A percentile compares a stretch with the other conserved stretches of the same genome.
Conservation (phyloP, 2,888 invertebrate species). For the Caenorhabditis sp. region DNA sequence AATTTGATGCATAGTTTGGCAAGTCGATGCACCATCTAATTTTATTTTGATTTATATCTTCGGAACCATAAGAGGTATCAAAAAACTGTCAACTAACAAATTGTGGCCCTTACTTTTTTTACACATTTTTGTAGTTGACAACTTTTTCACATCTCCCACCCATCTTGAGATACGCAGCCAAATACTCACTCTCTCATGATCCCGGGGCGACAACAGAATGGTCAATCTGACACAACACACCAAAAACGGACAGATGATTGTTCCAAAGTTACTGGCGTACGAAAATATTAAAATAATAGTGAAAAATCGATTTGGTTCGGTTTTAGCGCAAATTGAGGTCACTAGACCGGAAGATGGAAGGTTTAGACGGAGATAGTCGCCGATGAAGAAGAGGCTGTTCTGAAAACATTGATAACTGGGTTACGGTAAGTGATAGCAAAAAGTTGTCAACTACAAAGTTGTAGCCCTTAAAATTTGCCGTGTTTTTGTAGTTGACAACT, state of each 20-base stretch:
- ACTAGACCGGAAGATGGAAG: constrained; percentile 27
- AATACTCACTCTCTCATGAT: constrained; percentile 22
- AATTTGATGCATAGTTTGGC: no score
- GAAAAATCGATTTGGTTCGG: constrained; percentile 8
- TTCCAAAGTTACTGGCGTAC: constrained; percentile 27
- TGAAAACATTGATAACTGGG: constrained; percentile 5
- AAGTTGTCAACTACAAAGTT: constrained; percentile 1
- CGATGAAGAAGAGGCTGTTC: constrained; percentile 52
- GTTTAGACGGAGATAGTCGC: constrained; percentile 55
- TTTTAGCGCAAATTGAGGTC: constrained; percentile 21
- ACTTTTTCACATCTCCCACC: no score
- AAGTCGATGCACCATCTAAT: no score
- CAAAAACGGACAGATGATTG: constrained; percentile 30
- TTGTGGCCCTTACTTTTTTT: no score
- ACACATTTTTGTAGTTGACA: no score
- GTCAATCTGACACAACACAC: constrained; percentile 26
- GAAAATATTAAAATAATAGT: constrained; percentile 14
- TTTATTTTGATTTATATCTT: no score
- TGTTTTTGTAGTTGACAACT: no score
- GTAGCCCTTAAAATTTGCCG: neutral
- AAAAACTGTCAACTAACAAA: no score
- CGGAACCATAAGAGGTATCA: no score
- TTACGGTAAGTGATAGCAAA: neutral
- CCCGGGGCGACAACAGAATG: constrained; percentile 23
- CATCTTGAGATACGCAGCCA: no score